phyloP scores from a whole-genome alignment of 2,113 vertebrate species.

The Lathamus discolor region DNA sequence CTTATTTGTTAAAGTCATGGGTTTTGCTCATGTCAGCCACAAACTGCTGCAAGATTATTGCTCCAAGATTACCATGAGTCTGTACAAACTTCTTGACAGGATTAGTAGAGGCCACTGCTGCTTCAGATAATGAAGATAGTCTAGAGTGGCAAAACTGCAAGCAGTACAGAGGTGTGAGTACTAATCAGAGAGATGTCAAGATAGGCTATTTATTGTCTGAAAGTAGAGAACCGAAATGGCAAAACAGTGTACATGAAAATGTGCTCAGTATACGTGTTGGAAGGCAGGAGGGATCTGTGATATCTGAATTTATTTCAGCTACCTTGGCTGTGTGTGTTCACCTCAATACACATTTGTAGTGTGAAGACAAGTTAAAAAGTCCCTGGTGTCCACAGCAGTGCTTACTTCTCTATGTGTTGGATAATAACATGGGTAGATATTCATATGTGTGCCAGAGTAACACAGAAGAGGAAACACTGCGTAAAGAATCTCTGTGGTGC shows the following conservation, averaged over 20 bases:
- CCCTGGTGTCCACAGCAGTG: not conserved
- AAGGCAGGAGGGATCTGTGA: not conserved
- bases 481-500: not conserved
- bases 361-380: not conserved
- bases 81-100: not conserved
- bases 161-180: not conserved
- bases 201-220: not conserved
- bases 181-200: not conserved
- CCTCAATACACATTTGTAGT: not conserved
- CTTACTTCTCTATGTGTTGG: not conserved
- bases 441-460: not conserved
- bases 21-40: not conserved
- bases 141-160: not conserved
- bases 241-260: not conserved
- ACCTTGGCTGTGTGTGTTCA: not conserved
- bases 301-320: not conserved
- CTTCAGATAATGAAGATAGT: not conserved
- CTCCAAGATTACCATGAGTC: not conserved
- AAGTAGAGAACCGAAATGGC: not conserved
- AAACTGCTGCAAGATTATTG: not conserved
- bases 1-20: not conserved
- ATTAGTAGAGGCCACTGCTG: slow-evolving; percentile 11
- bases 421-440: not conserved
- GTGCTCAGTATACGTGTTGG: not conserved
- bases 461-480: not conserved